Conservation (phyloP, 2,113 vertebrate genomes). For the Menidia beryllina region DNA sequence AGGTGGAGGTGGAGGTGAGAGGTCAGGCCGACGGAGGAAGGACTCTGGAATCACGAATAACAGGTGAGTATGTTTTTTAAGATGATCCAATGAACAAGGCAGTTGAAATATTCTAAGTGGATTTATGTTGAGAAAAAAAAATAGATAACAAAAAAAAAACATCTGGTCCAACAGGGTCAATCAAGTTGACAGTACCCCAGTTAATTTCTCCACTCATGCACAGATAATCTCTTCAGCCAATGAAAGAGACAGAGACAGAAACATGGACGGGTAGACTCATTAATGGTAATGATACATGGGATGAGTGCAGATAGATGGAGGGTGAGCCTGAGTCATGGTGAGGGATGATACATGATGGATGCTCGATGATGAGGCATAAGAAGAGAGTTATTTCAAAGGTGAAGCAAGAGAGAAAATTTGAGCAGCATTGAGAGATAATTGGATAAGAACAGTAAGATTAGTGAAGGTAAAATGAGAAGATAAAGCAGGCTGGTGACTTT, state of each 20-base stretch:
- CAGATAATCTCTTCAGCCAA: slow-evolving; percentile 28
- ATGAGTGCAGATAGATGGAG: slow-evolving; percentile 38
- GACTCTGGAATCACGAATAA: slow-evolving; percentile 74
- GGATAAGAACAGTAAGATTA: slow-evolving; percentile 22
- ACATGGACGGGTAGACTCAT: slow-evolving; percentile 33
- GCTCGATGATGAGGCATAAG: slow-evolving; percentile 27
- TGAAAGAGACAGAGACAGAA: slow-evolving; percentile 15
- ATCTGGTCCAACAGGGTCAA: slow-evolving; percentile 25
- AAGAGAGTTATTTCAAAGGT: slow-evolving; percentile 30
- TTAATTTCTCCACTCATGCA: slow-evolving; percentile 31
- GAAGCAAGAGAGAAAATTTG: slow-evolving; percentile 9
- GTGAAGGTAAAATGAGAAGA: slow-evolving; percentile 55
- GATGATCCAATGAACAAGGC: background rate
- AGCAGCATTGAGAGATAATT: slow-evolving; percentile 17
- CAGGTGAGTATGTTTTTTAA: slow-evolving; percentile 71
- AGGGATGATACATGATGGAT: slow-evolving; percentile 41
- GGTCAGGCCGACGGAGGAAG: slow-evolving; percentile 83
- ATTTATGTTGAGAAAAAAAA: background rate
- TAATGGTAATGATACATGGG: slow-evolving; percentile 37
- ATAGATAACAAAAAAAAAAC: background rate
- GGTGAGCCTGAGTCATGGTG: slow-evolving; percentile 53
- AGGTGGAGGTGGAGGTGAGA: slow-evolving; percentile 75
- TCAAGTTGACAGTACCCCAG: slow-evolving; percentile 11
- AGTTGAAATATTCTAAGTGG: background rate
- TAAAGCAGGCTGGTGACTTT: slow-evolving; percentile 56